A percentile compares a stretch with the other conserved stretches of the same genome.
These are phyloP conservation scores for Lerista edwardsae DNA, from an alignment of 2,797 vertebrate species.

Conservation along the genomic window DNA sequence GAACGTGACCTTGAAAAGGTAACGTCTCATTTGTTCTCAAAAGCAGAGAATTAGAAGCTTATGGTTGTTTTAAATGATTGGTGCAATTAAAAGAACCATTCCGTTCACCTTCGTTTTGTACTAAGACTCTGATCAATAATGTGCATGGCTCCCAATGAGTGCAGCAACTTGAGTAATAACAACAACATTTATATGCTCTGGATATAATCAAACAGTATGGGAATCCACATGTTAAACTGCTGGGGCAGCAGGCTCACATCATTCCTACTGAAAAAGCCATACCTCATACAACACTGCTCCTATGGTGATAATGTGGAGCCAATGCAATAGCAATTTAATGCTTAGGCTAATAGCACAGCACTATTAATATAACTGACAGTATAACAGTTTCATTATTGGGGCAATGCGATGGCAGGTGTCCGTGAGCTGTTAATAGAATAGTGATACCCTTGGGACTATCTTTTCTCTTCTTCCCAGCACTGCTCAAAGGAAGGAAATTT, in stretches of 20 bases:
- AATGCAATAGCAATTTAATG: slow-evolving; percentile 37
- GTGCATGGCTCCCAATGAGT: background rate
- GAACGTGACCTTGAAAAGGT: background rate
- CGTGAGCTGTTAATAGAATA: slow-evolving; percentile 39
- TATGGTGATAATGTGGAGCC: slow-evolving; percentile 35
- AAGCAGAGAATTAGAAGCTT: background rate
- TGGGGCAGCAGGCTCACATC: background rate
- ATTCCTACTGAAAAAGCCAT: slow-evolving; percentile 16
- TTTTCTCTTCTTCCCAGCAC: slow-evolving; percentile 26
- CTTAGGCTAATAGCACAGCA: slow-evolving; percentile 31
- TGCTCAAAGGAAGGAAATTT: slow-evolving; percentile 6
- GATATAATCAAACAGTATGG: slow-evolving; percentile 25
- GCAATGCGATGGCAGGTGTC: slow-evolving; percentile 40
- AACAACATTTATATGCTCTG: slow-evolving; percentile 11
- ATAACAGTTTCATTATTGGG: slow-evolving; percentile 8
- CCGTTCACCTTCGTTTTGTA: background rate
- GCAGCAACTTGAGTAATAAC: background rate
- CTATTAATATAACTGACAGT: slow-evolving; percentile 16
- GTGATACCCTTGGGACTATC: slow-evolving; percentile 6
- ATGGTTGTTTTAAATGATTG: background rate
- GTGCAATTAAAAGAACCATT: background rate
- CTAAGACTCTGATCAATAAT: slow-evolving; percentile 7
- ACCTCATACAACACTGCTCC: slow-evolving; percentile 25
- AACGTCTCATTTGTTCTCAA: background rate
- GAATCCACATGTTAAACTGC: slow-evolving; percentile 11